phyloP scores from a whole-genome alignment of 2,797 vertebrate genomes.

The Eulemur coronatus region DNA sequence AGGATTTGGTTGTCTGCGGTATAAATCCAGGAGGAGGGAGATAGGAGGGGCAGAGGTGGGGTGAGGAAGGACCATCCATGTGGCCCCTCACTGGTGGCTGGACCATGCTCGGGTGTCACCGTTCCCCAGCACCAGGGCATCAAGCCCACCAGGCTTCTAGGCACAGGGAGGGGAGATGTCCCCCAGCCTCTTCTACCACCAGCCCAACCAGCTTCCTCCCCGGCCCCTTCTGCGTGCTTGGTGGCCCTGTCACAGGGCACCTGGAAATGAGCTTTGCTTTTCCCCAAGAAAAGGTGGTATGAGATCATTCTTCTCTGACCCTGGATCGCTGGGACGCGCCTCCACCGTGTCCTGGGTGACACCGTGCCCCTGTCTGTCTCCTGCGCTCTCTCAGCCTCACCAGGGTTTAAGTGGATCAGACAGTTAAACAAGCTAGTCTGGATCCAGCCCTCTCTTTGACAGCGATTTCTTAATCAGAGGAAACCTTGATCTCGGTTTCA shows the following conservation, averaged over 20 bases:
- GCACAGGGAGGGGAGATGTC: not conserved
- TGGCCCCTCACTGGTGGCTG: too few species aligned
- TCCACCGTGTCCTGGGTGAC: not conserved
- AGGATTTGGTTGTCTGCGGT: not conserved
- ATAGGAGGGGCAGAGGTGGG: not conserved
- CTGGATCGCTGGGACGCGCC: not conserved
- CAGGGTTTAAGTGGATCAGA: constrained; percentile 65
- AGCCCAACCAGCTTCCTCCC: not conserved
- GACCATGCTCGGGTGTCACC: accelerated
- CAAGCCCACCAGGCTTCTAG: too few species aligned
- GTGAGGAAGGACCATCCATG: accelerated
- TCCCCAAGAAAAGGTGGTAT: not conserved
- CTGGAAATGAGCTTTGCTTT: not conserved
- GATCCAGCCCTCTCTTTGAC: constrained; percentile 21
- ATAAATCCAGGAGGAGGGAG: too few species aligned
- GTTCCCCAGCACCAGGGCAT: not conserved
- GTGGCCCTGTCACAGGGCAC: not conserved
- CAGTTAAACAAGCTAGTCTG: constrained; percentile 51
- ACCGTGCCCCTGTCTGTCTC: not conserved
- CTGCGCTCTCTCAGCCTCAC: not conserved
- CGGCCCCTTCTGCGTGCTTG: not conserved
- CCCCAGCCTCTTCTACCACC: too few species aligned
- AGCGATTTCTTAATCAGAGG: constrained; percentile 32
- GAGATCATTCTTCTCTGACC: not conserved
- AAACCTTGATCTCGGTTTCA: constrained; percentile 43